Evolutionary conservation across 23 tunicate genomes (phyloP).

Genomic region (Aplidium turbinatum): DNA sequence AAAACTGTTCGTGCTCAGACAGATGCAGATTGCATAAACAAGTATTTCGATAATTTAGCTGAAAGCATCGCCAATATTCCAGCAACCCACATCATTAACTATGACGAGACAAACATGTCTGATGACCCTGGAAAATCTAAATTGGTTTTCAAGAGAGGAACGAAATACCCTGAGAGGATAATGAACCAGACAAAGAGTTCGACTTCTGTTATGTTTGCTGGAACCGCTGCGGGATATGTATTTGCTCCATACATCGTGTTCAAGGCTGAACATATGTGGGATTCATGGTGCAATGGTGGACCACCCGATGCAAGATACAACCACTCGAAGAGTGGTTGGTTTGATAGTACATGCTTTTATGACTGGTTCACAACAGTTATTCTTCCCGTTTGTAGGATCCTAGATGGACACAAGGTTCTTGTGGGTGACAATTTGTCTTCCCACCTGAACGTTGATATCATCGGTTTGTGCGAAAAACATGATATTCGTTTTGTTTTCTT

Average conservation of each 20-base stretch:
- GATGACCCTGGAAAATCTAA: conserved; percentile 19
- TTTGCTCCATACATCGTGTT: conserved; percentile 7
- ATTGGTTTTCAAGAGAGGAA: background rate
- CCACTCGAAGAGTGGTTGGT: conserved; percentile 16
- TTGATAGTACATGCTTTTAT: background rate
- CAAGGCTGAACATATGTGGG: conserved; percentile 18
- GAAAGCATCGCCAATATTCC: conserved; percentile 4
- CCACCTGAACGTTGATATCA: background rate
- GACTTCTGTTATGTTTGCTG: conserved; percentile 9
- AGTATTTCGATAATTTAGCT: background rate
- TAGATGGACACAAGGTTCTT: background rate
- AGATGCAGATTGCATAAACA: background rate
- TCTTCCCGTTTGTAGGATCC: conserved; percentile 2
- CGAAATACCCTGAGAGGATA: conserved; percentile 22
- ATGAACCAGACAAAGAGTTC: conserved; percentile 1
- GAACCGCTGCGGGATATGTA: conserved; percentile 10
- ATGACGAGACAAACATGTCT: conserved; percentile 9
- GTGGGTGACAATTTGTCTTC: conserved; percentile 9
- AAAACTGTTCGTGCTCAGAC: background rate
- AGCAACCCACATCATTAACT: background rate
- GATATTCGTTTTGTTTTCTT: conserved; percentile 5
- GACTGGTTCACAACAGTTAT: conserved; percentile 8
- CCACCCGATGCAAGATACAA: conserved; percentile 5
- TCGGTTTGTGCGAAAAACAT: background rate
- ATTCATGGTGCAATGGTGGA: conserved; percentile 7